These are phyloP conservation scores for Trachemys scripta DNA, from an alignment of 2,113 vertebrate species.

Conservation along the genomic window DNA sequence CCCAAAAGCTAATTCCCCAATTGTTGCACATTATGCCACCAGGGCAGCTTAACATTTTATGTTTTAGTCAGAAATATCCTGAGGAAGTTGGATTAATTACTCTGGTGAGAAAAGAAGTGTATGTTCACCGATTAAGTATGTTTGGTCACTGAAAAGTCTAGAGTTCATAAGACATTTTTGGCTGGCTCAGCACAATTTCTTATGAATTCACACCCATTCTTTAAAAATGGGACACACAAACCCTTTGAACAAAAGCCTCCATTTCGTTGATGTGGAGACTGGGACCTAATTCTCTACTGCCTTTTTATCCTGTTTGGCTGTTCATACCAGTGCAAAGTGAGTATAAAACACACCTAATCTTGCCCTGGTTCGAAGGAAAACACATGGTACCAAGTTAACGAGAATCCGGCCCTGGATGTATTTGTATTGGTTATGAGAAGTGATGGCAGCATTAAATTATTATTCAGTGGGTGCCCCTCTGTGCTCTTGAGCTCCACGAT, in stretches of 20 bases:
- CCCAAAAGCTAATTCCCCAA: conserved; percentile 4
- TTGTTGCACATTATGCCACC: background rate
- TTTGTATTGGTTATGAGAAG: background rate
- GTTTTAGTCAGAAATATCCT: background rate
- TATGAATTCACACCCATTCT: background rate
- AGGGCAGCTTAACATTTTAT: background rate
- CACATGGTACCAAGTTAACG: background rate
- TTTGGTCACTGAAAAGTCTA: background rate
- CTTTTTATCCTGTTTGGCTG: background rate
- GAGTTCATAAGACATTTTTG: background rate
- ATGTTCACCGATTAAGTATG: background rate
- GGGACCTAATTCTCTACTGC: background rate
- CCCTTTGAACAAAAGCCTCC: background rate
- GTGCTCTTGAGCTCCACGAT: background rate
- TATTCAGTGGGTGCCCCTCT: background rate
- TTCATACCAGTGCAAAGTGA: background rate
- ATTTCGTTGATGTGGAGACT: background rate
- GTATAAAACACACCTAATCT: background rate
- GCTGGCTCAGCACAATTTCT: background rate
- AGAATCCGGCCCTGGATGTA: background rate
- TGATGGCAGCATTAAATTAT: fast-evolving
- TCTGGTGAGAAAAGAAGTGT: background rate
- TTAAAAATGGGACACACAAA: background rate
- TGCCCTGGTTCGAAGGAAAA: no score
- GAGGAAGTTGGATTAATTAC: background rate